These are phyloP conservation scores for Acomys russatus DNA, from an alignment of 2,797 vertebrate genomes.

Conservation along the genomic window DNA sequence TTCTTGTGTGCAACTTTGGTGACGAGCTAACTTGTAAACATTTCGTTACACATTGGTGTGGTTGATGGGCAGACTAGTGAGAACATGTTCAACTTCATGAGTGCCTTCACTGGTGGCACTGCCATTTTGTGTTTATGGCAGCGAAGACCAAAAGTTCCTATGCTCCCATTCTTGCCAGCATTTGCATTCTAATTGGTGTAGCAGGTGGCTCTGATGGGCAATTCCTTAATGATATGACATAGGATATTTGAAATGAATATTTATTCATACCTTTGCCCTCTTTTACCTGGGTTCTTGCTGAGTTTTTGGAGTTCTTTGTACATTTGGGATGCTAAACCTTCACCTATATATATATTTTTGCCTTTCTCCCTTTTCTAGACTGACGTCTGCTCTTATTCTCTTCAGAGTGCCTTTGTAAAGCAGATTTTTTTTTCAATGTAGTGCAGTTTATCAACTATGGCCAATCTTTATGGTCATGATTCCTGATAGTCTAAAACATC, in stretches of 20 bases:
- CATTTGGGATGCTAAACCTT: background rate
- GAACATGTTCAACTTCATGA: conserved; percentile 23
- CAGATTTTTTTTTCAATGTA: conserved; percentile 6
- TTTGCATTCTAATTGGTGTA: background rate
- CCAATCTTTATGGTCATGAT: background rate
- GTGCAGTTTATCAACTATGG: background rate
- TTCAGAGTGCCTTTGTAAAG: conserved; percentile 21
- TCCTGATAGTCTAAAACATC: conserved; percentile 6
- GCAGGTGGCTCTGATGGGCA: background rate
- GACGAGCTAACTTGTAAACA: background rate
- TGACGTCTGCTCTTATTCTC: conserved; percentile 6
- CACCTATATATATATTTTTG: too few relatives aligned
- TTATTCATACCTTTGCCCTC: background rate
- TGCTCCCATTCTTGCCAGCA: background rate
- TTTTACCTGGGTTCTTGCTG: conserved; percentile 53
- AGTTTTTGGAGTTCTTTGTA: background rate
- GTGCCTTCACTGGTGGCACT: background rate
- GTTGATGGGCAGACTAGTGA: background rate
- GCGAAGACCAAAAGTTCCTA: background rate
- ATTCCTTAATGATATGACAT: background rate
- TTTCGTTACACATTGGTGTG: background rate
- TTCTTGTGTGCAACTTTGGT: background rate
- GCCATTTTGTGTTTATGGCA: background rate
- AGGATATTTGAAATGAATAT: background rate
- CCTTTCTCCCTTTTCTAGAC: background rate